Conservation (phyloP, 2,888 invertebrate species). For the Parnassius mnemosyne region DNA sequence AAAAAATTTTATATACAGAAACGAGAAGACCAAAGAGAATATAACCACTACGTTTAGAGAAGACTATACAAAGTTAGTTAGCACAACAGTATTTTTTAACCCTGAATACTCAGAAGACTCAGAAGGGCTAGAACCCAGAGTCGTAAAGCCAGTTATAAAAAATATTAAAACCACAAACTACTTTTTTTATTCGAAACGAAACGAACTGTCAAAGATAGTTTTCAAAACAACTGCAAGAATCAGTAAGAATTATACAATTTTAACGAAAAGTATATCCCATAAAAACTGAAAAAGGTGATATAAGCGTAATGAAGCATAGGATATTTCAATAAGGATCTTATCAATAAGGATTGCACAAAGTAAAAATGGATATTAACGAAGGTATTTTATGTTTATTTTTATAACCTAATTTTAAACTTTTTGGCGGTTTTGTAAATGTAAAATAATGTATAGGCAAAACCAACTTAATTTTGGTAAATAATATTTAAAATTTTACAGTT, state of each 20-base stretch:
- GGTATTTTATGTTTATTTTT: slow-evolving; percentile 44
- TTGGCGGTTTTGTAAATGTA: slow-evolving; percentile 34
- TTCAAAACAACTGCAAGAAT: slow-evolving; percentile 15
- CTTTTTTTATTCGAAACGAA: slow-evolving; percentile 6
- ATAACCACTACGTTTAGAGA: no score
- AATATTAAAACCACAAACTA: no score
- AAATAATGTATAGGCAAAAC: no score
- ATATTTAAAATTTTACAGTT: no score
- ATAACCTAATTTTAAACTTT: slow-evolving; percentile 37
- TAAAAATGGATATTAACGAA: slow-evolving; percentile 65
- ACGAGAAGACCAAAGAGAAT: slow-evolving; percentile 96
- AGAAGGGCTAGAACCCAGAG: no score
- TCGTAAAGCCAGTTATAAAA: no score
- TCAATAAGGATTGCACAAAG: background rate
- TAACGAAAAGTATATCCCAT: background rate
- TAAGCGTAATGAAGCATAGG: slow-evolving; percentile 10
- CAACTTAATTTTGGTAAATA: no score
- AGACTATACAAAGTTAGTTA: slow-evolving; percentile 90
- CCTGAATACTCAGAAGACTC: no score
- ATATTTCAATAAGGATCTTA: background rate
- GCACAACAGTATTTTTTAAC: background rate
- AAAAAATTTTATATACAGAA: slow-evolving; percentile 94
- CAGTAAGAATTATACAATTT: background rate
- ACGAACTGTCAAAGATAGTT: slow-evolving; percentile 4
- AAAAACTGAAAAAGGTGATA: background rate